A percentile compares a stretch with the other conserved stretches of the same genome.
phyloP scores from a whole-genome alignment of 2,888 invertebrate genomes.

The Tipula helvola region DNA sequence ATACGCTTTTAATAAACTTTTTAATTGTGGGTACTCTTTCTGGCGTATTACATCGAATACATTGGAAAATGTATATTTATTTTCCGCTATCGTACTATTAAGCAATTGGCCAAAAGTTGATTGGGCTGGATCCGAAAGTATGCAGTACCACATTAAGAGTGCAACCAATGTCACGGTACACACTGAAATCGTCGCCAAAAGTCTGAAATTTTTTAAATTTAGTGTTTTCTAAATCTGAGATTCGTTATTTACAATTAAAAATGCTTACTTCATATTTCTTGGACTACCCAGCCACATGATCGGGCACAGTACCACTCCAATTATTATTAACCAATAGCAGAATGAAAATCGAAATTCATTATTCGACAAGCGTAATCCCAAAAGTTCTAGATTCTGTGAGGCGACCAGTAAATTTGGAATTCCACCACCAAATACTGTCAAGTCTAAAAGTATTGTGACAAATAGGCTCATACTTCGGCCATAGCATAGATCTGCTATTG shows the following conservation, averaged over 20 bases:
- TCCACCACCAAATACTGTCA: slow-evolving; percentile 64
- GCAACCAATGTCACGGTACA: slow-evolving; percentile 51
- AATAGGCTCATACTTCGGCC: slow-evolving; percentile 48
- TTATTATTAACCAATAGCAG: slow-evolving; percentile 70
- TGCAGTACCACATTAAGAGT: slow-evolving; percentile 51
- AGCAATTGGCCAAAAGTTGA: slow-evolving; percentile 18
- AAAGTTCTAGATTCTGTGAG: slow-evolving; percentile 64
- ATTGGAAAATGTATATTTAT: not conserved
- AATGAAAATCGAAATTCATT: slow-evolving; percentile 55
- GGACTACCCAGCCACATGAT: slow-evolving; percentile 83
- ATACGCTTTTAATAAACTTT: slow-evolving; percentile 47
- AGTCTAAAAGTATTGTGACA: slow-evolving; percentile 56
- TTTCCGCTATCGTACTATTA: slow-evolving; percentile 24
- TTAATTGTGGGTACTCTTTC: slow-evolving; percentile 33
- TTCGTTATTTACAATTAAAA: too few relatives aligned
- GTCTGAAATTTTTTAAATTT: slow-evolving; percentile 34
- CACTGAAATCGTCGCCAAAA: slow-evolving; percentile 51
- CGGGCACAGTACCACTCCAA: slow-evolving; percentile 63
- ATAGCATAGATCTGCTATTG: slow-evolving; percentile 66
- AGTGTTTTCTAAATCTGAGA: too few relatives aligned
- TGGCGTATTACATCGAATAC: not conserved
- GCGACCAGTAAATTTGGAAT: slow-evolving; percentile 71
- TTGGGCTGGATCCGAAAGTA: slow-evolving; percentile 29
- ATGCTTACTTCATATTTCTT: slow-evolving; percentile 76
- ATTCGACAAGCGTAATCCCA: slow-evolving; percentile 57